A percentile compares a stretch with the other conserved stretches of the same genome.
Evolutionary conservation across 2,797 vertebrate species (phyloP).

Genomic region (Cossypha polioptera): DNA sequence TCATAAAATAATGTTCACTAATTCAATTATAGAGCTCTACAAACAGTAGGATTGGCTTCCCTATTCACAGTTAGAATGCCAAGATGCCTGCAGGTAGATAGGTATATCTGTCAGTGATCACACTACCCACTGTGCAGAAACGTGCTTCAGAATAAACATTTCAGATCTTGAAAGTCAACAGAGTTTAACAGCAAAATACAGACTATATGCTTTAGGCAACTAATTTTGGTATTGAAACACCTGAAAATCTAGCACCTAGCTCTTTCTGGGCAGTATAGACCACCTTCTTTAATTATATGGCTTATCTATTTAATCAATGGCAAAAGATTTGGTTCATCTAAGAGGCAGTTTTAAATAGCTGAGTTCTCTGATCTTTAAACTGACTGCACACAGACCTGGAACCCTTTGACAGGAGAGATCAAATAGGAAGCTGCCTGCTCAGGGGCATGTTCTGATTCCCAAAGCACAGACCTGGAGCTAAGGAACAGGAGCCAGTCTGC

Average conservation of each 20-base stretch:
- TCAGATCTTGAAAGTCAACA: not conserved
- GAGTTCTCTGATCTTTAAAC: not conserved
- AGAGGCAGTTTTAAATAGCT: not conserved
- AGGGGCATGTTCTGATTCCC: too few species aligned
- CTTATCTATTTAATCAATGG: not conserved
- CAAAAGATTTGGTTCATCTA: not conserved
- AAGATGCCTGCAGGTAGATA: constrained; percentile 4
- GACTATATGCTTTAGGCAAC: not conserved
- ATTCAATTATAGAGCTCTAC: constrained; percentile 33
- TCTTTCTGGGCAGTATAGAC: not conserved
- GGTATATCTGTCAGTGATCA: not conserved
- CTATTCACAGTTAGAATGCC: not conserved
- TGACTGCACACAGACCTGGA: not conserved
- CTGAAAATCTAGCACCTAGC: not conserved
- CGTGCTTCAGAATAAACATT: constrained; percentile 4
- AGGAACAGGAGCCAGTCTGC: not conserved
- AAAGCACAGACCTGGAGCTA: not conserved
- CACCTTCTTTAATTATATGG: not conserved
- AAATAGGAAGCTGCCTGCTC: not conserved
- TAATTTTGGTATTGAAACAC: not conserved
- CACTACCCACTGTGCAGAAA: not conserved
- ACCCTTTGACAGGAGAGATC: not conserved
- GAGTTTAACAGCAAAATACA: not conserved
- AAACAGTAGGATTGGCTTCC: not conserved
- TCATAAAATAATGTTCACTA: constrained; percentile 10